Evolutionary conservation across 2,797 vertebrate genomes (phyloP), one percentile per base, ranked within the genome.

Genomic region (Xiphorhynchus erythropygius): DNA sequence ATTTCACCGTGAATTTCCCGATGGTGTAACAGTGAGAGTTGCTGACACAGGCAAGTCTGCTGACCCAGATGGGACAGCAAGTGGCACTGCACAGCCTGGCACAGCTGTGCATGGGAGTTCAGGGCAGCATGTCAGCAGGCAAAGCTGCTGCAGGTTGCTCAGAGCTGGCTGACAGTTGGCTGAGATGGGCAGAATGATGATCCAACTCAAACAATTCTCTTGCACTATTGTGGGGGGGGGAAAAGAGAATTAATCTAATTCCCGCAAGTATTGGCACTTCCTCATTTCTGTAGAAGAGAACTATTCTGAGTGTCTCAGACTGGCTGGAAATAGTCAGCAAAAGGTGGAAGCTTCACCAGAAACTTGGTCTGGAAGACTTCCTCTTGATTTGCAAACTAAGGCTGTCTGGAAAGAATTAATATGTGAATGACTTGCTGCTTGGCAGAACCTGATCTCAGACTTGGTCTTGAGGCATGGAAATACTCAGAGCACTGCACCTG

Each of bases 341-440:
- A 87, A 88, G 76, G 53, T 96, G 57, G 79, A 93, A 95, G 69
- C 76, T 49, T 73, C 24, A 84, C 52, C 77, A 96, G 91, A 97
- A 95, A 90, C 76, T 96, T 55, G 33, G 71, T 77, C 68, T 93
- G 80, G 73, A 87, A 74, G 85, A 95, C 95, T 95, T 96, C 94
- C 94, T 91, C 70, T 85, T 64, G 42, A 78, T 94, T 80, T 94
- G 87, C 89, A 84, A 75, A 79, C 39, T 81, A 86, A 84, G 44
- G n/a, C 55, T 81, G 50, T 79, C 49, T 78, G 55, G 67, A 85
- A 84, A 59, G 33, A 93, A 92, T 79, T 57, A 90, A 37, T 80
- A 84, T 64, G 53, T 57, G 46, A 59, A 85, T 63, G 21, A 75
- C 24, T 65, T 24, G 15, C n/a, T 73, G 27, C 84, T 83, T 76